Evolutionary conservation across 1,140 invertebrate genomes (phyloP).

Genomic region (Idris sp.): DNA sequence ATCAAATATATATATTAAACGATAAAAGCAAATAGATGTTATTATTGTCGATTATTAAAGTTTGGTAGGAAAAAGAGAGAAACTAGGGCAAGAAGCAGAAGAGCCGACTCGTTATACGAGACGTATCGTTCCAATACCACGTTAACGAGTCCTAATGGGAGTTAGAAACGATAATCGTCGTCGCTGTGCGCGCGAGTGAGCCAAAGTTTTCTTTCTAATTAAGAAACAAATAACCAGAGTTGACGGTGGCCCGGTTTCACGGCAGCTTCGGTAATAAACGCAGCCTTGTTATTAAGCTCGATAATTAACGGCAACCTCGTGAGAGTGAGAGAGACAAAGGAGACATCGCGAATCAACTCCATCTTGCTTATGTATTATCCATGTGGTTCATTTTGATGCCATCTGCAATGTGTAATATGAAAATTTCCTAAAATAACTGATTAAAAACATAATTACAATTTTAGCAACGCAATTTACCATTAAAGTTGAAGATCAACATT

Average conservation of each 20-base stretch:
- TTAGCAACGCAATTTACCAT: constrained; percentile 25
- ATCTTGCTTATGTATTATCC: constrained; percentile 63
- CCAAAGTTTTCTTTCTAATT: constrained; percentile 76
- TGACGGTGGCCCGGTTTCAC: constrained; percentile 71
- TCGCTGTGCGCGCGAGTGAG: constrained; percentile 66
- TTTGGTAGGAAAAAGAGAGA: constrained; percentile 49
- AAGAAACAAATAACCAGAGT: constrained; percentile 76
- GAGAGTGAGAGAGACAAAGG: constrained; percentile 54
- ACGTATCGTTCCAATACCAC: constrained; percentile 76
- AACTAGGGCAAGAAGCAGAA: constrained; percentile 60
- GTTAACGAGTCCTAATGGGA: constrained; percentile 77
- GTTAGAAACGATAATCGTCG: constrained; percentile 76
- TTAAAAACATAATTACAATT: constrained; percentile 61
- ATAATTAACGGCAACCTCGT: constrained; percentile 71
- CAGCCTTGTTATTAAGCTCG: constrained; percentile 71
- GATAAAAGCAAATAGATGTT: constrained; percentile 60
- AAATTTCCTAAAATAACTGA: constrained; percentile 53
- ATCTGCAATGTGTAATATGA: constrained; percentile 54
- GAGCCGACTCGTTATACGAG: constrained; percentile 68
- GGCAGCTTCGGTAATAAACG: constrained; percentile 72
- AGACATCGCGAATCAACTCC: constrained; percentile 66
- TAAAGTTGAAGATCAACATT: too few species aligned
- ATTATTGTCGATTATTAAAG: constrained; percentile 63
- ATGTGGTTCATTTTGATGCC: constrained; percentile 57
- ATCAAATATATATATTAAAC: constrained; percentile 59